Conservation (phyloP, 2,888 invertebrate genomes). For the Abrostola triplasia region DNA sequence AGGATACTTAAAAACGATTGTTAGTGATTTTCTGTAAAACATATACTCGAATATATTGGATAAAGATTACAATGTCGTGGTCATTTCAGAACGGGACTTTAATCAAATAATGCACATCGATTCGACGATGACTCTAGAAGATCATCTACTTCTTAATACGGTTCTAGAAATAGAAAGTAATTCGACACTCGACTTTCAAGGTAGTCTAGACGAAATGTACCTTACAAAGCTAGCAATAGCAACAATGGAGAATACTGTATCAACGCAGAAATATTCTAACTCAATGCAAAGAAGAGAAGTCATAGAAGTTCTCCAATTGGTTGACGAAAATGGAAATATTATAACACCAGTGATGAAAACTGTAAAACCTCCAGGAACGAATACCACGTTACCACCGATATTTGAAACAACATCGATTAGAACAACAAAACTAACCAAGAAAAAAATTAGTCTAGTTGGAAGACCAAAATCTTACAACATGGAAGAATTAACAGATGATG, state of each 20-base stretch:
- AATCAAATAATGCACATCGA: constrained; percentile 61
- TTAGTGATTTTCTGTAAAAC: neutral
- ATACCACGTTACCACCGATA: neutral
- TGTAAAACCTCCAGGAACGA: neutral
- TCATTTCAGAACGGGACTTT: constrained; percentile 69
- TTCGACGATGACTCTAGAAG: constrained; percentile 67
- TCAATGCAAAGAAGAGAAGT: constrained; percentile 68
- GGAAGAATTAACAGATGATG: constrained; percentile 67
- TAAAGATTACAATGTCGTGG: constrained; percentile 16
- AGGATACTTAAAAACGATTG: too few relatives aligned
- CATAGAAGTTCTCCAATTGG: constrained; percentile 43
- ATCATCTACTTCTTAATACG: constrained; percentile 71
- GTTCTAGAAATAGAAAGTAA: constrained; percentile 75
- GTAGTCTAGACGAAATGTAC: constrained; percentile 75
- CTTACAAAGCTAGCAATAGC: constrained; percentile 74
- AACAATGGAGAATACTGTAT: constrained; percentile 62
- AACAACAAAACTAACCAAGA: constrained; percentile 42
- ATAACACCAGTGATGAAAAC: constrained; percentile 1
- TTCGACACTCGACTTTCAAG: constrained; percentile 62
- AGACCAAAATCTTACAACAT: constrained; percentile 76
- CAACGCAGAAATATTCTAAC: constrained; percentile 57
- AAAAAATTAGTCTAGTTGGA: constrained; percentile 67
- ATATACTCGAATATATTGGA: neutral
- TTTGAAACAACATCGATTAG: constrained; percentile 8
- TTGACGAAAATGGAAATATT: constrained; percentile 14